phyloP scores from a whole-genome alignment of 2,113 vertebrate genomes.

The cattle (Bos taurus) region ARS-UCD2.0 NC_037331.1:91399501-91400000 shows the following conservation, averaged over 20 bases:
- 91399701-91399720: constrained; percentile 27
- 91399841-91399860: neutral
- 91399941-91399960: neutral
- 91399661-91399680: neutral
- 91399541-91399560: neutral
- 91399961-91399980: neutral
- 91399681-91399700: neutral
- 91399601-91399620: constrained; percentile 26
- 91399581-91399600: neutral
- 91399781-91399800: neutral
- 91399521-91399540: constrained; percentile 16
- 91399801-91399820: neutral
- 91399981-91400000: neutral
- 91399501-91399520: neutral
- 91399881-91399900: neutral
- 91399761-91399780: neutral
- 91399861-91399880: neutral
- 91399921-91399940: neutral
- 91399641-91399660: neutral
- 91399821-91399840: neutral
- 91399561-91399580: neutral
- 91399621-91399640: neutral
- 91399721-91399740: constrained; percentile 22
- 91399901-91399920: neutral
- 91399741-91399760: constrained; percentile 28